A percentile compares a stretch with the other conserved stretches of the same genome.
phyloP scores from a whole-genome alignment of 2,888 invertebrate genomes.

The Amitus sp. region DNA sequence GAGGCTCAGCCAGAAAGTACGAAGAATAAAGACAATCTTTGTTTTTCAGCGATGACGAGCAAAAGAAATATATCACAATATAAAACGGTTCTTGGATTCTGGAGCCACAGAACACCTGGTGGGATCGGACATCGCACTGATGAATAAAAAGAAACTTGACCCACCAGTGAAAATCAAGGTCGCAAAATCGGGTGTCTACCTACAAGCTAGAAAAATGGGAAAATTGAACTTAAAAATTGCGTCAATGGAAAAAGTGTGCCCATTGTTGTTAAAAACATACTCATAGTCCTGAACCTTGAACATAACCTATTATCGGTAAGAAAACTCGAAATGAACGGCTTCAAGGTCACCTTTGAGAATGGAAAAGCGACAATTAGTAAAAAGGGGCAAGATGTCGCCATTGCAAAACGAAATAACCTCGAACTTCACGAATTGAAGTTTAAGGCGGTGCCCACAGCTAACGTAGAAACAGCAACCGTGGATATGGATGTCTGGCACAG shows the following conservation, averaged over 20 bases:
- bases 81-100: conserved; percentile 41
- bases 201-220: conserved; percentile 4
- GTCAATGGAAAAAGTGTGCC: conserved; percentile 3
- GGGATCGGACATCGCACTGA: neutral
- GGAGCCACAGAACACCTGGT: conserved; percentile 43
- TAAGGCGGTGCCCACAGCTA: conserved; percentile 3
- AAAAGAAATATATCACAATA: conserved; percentile 31
- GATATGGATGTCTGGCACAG: conserved; percentile 26
- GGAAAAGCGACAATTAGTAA: conserved; percentile 38
- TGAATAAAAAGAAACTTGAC: conserved; percentile 28
- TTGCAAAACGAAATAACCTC: conserved; percentile 6
- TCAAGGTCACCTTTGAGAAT: conserved; percentile 38
- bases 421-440: conserved; percentile 2
- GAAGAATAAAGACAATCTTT: neutral
- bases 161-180: conserved; percentile 32
- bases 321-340: conserved; percentile 41
- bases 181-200: conserved; percentile 31
- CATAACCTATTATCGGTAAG: conserved; percentile 42
- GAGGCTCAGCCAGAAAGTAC: too few species aligned
- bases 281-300: conserved; percentile 29
- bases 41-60: conserved; percentile 2
- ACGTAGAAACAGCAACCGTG: neutral
- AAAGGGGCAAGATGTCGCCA: conserved; percentile 14
- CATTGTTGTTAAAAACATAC: conserved; percentile 12
- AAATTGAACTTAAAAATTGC: neutral